Conservation (phyloP, 2,113 vertebrate genomes). For the Gasterosteus aculeatus region DNA sequence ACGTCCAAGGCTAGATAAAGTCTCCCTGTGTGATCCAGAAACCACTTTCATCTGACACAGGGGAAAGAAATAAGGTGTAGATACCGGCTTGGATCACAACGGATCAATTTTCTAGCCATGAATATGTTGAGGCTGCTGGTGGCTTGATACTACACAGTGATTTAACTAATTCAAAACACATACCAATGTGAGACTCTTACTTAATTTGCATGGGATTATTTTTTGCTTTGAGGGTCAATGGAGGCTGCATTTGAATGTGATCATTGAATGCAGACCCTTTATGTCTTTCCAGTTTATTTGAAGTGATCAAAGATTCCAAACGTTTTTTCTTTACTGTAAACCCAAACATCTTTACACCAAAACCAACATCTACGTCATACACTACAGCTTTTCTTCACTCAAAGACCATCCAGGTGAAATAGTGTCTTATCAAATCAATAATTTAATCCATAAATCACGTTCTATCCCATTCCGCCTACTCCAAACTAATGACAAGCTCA, state of each 20-base stretch:
- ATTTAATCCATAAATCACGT: slow-evolving; percentile 33
- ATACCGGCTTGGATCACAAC: slow-evolving; percentile 13
- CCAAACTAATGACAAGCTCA: slow-evolving; percentile 33
- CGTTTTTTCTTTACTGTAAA: not conserved
- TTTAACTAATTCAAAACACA: slow-evolving; percentile 26
- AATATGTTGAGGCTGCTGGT: slow-evolving; percentile 1
- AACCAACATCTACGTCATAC: not conserved
- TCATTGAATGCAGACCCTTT: not conserved
- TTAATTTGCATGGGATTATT: slow-evolving; percentile 27
- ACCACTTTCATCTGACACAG: slow-evolving; percentile 31
- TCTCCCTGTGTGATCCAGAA: slow-evolving; percentile 10
- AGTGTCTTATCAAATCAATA: slow-evolving; percentile 34
- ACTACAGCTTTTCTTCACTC: not conserved
- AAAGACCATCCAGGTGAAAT: slow-evolving; percentile 5
- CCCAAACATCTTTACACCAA: not conserved
- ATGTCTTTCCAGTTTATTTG: slow-evolving; percentile 3
- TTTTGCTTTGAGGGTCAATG: slow-evolving; percentile 1
- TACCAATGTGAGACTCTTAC: not conserved
- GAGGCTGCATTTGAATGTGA: slow-evolving; percentile 4
- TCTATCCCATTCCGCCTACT: slow-evolving; percentile 36
- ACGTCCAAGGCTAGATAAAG: slow-evolving; percentile 37
- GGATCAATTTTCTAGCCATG: slow-evolving; percentile 19
- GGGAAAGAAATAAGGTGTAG: slow-evolving; percentile 10
- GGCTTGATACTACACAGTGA: slow-evolving; percentile 21
- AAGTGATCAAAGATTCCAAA: not conserved